Base-by-base conservation (phyloP, 2,797 vertebrate species). In the Linurgus olivaceus region DNA sequence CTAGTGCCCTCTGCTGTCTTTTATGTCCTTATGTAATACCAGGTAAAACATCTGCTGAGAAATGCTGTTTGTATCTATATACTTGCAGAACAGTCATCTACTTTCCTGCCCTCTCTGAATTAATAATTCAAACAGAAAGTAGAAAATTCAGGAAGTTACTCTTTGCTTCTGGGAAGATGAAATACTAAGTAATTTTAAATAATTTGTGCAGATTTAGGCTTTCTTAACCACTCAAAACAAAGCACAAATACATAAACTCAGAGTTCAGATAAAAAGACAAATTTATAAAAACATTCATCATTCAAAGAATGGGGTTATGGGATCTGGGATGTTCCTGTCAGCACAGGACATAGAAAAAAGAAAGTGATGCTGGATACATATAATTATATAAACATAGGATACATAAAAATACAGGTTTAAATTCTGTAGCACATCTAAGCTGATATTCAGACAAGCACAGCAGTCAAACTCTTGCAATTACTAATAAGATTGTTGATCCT, bases 1-100 rank as follows among this genome's bases (percentile, higher is more conserved):
- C 52, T 84, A 68, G 40, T 81, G 80, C 83, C 76, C 92, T 95
- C 92, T 93, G 66, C 77, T 94, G 84, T 74, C 58, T 75, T 55
- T 17, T 61, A 48, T 15, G 47, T 61, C 58, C 12, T 33, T 35
- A 54, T 3, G 8, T 35, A 86, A 88, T 3, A 16, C 2, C 44
- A 57, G 6, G 6, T 55, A 59, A 55, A 76, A 89, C 62, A 62
- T 17, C 45, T 1, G 4, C 25, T 77, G 37, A 91, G 24, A 93
- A 95, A 76, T 1, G 1, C 23, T 79, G 23, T 20, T 62, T 77
- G 14, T 8, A 17, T 48, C 40, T 38, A 31, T 18, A 35, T 4
- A 61, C 31, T 50, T 71, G 38, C 20, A 86, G 37, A 83, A 51
- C 6, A 11, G 37, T 62, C 11, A 72, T 28, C 7, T 42, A 28